Evolutionary conservation across 2,113 vertebrate genomes (phyloP).

Genomic region (Vombatus ursinus): DNA sequence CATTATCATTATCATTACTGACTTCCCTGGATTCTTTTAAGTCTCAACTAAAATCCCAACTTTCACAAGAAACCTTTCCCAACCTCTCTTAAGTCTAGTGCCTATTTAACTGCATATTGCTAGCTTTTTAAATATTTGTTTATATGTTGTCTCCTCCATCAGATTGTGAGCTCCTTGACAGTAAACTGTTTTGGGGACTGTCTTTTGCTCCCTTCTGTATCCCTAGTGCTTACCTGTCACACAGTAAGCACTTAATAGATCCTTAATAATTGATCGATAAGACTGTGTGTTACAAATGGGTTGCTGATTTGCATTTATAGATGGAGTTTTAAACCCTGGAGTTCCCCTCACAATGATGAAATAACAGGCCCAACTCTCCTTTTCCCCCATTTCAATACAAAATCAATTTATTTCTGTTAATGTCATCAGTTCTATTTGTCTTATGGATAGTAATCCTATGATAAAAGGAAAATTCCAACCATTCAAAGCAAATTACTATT

Average conservation of each 20-base stretch:
- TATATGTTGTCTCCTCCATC: neutral
- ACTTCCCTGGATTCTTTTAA: neutral
- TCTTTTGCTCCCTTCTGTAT: neutral
- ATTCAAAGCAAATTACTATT: neutral
- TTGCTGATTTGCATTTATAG: neutral
- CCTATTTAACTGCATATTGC: neutral
- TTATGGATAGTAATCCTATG: neutral
- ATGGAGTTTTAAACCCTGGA: neutral
- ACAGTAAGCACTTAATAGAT: neutral
- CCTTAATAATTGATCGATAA: neutral
- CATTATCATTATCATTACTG: neutral
- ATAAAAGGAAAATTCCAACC: neutral
- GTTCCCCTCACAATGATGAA: neutral
- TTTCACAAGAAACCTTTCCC: neutral
- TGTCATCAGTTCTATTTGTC: neutral
- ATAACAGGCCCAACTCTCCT: neutral
- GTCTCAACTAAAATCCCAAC: neutral
- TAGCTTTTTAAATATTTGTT: neutral
- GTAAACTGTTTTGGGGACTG: neutral
- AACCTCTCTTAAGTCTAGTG: neutral
- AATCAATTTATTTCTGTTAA: neutral
- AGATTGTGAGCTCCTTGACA: neutral
- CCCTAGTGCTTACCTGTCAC: neutral
- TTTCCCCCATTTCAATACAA: neutral
- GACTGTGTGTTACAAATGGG: neutral